phyloP scores from a whole-genome alignment of 2,113 vertebrate species.

The Protobothrops mucrosquamatus region DNA sequence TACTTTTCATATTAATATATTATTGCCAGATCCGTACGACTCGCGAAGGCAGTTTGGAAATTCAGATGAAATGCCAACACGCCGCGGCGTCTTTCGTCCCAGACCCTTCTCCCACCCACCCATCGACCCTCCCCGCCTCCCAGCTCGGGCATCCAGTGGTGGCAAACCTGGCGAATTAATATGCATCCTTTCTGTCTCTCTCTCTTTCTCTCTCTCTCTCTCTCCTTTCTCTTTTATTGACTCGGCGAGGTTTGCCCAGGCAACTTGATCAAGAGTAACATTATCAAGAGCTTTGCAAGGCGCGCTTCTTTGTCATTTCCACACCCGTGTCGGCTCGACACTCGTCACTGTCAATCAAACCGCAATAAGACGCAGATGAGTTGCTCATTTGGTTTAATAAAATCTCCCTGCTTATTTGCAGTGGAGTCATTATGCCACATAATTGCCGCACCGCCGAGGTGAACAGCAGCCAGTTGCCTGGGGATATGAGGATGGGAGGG shows the following conservation, averaged over 20 bases:
- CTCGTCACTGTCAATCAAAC: conserved; percentile 99
- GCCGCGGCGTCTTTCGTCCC: conserved; percentile 75
- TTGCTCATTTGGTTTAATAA: conserved; percentile 99
- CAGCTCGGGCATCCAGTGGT: conserved; percentile 48
- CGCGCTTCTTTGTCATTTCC: conserved; percentile 92
- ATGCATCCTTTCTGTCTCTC: conserved; percentile 68
- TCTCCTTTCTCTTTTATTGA: conserved; percentile 79
- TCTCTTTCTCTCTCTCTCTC: background rate
- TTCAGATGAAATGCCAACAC: conserved; percentile 88
- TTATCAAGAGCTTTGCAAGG: conserved; percentile 92
- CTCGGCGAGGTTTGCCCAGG: conserved; percentile 83
- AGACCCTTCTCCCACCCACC: background rate
- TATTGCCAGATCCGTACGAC: conserved; percentile 86
- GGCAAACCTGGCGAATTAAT: conserved; percentile 87
- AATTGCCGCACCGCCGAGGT: conserved; percentile 91
- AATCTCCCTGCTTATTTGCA: conserved; percentile 98
- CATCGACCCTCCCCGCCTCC: conserved; percentile 38
- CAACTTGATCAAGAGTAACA: conserved; percentile 97
- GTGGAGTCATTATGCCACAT: conserved; percentile 96
- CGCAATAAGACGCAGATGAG: conserved; percentile 97
- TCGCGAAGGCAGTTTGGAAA: conserved; percentile 89
- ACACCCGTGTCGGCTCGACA: conserved; percentile 84
- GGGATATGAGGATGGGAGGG: conserved; percentile 55
- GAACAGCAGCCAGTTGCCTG: conserved; percentile 91
- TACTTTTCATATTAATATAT: conserved; percentile 98